A percentile compares a stretch with the other conserved stretches of the same genome.
Evolutionary conservation across 2,797 vertebrate species (phyloP).

Genomic region (Eleutherodactylus coqui): DNA sequence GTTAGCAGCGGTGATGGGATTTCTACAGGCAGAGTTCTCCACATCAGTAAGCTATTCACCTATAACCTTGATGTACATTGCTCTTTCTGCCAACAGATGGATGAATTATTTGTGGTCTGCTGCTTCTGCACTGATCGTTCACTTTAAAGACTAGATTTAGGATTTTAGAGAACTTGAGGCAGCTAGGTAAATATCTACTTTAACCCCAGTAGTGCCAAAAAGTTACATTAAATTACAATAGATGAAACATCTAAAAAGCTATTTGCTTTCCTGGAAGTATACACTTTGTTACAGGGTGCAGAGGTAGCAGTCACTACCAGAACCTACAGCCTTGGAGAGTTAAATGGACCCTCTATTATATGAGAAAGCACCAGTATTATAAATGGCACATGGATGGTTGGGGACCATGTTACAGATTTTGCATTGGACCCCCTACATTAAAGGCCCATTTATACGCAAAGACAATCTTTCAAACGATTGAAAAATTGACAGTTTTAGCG

Average conservation of each 20-base stretch:
- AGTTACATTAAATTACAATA: background rate
- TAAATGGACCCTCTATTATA: no score
- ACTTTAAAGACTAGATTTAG: slow-evolving; percentile 18
- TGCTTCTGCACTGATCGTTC: slow-evolving; percentile 23
- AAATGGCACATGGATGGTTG: no score
- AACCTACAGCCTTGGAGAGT: no score
- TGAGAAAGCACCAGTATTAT: no score
- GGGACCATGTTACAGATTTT: no score
- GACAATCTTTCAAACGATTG: no score
- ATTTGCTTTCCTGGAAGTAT: background rate
- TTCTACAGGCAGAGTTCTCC: slow-evolving; percentile 46
- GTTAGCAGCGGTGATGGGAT: slow-evolving; percentile 26
- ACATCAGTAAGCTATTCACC: slow-evolving; percentile 48
- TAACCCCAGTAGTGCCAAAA: background rate
- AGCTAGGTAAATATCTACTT: background rate
- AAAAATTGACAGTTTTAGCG: no score
- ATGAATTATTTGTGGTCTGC: slow-evolving; percentile 41
- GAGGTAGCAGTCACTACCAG: no score
- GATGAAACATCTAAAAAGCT: background rate
- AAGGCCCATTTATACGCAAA: no score
- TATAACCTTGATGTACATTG: slow-evolving; percentile 48
- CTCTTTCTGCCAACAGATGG: slow-evolving; percentile 47
- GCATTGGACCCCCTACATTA: no score
- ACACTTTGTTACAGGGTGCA: background rate
- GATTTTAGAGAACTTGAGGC: background rate